Evolutionary conservation across 92 coral and sea anemone genomes (phyloP).

Genomic region (Hydrozoanthus gracilis): DNA sequence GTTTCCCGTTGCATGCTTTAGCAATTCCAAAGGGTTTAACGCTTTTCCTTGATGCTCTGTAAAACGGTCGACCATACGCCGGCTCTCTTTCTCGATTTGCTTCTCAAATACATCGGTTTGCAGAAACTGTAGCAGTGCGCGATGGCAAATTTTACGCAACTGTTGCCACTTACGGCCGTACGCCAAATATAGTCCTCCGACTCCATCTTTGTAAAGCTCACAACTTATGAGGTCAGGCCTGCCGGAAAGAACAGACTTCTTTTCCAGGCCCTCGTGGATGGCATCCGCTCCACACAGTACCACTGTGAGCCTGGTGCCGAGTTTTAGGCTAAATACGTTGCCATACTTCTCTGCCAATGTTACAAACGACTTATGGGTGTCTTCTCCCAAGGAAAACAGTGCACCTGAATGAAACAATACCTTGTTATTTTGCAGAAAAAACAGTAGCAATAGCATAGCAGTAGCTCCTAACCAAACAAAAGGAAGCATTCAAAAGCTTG

Average conservation of each 20-base stretch:
- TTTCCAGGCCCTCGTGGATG: constrained; percentile 70
- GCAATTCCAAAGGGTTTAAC: constrained; percentile 44
- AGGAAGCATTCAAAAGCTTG: too few relatives aligned
- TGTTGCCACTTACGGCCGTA: constrained; percentile 41
- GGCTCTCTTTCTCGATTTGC: constrained; percentile 56
- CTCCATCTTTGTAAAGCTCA: neutral
- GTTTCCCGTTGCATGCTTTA: constrained; percentile 68
- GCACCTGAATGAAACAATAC: neutral
- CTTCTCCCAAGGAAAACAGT: constrained; percentile 60
- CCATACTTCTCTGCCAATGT: constrained; percentile 73
- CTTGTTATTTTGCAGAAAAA: too few relatives aligned
- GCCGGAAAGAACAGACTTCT: constrained; percentile 62
- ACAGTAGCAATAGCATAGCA: too few relatives aligned
- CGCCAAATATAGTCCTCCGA: constrained; percentile 16
- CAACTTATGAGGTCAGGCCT: constrained; percentile 41
- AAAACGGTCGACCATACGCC: constrained; percentile 50
- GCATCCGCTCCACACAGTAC: constrained; percentile 74
- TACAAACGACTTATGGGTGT: constrained; percentile 52
- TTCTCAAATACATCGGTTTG: constrained; percentile 50
- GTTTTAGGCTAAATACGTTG: constrained; percentile 67
- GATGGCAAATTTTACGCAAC: constrained; percentile 54
- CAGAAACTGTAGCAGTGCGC: constrained; percentile 66
- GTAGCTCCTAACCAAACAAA: too few relatives aligned
- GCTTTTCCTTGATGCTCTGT: constrained; percentile 47
- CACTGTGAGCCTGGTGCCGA: constrained; percentile 70